A percentile compares a stretch with the other conserved stretches of the same genome.
phyloP scores from a whole-genome alignment of 2,113 vertebrate genomes.

The Serinus canaria region DNA sequence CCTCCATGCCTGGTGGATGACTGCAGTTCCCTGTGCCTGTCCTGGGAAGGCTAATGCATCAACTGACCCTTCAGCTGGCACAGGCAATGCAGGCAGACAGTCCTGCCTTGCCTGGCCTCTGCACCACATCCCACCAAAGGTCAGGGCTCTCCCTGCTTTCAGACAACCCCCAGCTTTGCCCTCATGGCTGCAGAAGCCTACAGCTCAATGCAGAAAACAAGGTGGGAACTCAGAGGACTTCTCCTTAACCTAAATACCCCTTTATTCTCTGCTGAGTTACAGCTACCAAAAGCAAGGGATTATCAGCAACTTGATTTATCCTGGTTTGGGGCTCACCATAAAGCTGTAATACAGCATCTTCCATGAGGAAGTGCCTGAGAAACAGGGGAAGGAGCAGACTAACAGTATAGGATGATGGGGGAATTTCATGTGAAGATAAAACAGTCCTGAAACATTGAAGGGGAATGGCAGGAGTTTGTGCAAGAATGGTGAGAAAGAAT shows the following conservation, averaged over 20 bases:
- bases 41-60: neutral
- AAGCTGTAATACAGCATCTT: neutral
- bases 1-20: neutral
- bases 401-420: neutral
- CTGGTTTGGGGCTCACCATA: neutral
- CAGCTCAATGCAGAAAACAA: neutral
- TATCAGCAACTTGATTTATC: neutral
- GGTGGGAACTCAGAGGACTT: neutral
- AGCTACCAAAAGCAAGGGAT: neutral
- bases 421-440: neutral
- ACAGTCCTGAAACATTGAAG: neutral
- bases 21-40: fast-evolving
- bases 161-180: neutral
- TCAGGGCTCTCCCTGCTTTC: neutral
- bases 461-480: neutral
- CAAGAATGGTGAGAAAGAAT: neutral
- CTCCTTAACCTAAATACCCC: neutral
- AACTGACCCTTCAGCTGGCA: neutral
- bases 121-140: neutral
- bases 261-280: neutral
- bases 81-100: neutral
- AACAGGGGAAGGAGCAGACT: neutral
- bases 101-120: neutral
- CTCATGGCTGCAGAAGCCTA: neutral
- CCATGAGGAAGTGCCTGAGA: neutral